Base-by-base conservation (phyloP, 64 coral and sea anemone species). In the Acropora tenuis region DNA sequence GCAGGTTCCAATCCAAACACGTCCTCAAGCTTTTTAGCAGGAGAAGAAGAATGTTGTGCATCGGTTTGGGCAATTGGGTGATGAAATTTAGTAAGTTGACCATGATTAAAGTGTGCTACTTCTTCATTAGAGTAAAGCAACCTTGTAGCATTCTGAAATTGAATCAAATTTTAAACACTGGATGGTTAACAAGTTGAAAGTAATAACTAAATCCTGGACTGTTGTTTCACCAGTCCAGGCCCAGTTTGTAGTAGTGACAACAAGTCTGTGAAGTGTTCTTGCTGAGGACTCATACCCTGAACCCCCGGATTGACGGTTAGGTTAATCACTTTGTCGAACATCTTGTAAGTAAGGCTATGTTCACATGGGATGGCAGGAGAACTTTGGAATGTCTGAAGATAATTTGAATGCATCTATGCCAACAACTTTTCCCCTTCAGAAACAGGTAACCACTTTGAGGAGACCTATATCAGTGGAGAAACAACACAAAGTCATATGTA, bases 311-410 rank as follows among this genome's bases (percentile, higher is more conserved):
- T 84, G 50, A 88, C 86, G 42, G 52, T 84, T 73, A 73, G 71
- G 30, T 73, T 73, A 73, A 73, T 30, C 41, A 73, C 71, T 73
- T 73, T 73, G 71, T 73, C 77, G 18, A 79, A 79, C 77, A 79
- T 48, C 50, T 19, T 79, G 50, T 79, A 80, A 48, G 78, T 80
- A 2, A 48, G 43, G 61, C 61, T 66, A 66, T 66, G 61, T 2
- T 66, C 61, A 66, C 61, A 66, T 15, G 61, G 61, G 61, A 57
- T 90, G 88, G 88, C 30, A 40, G 44, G 88, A 90, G 68, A 80
- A 90, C 88, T 80, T 90, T 6, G 20, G 86, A 77, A 88, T 88
- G 86, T 69, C 88, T 18, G 69, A 80, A 60, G 43, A 18, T 78
- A 90, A 80, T 80, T 80, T 80, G 2, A 30, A 17, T 66, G 61